A percentile compares a stretch with the other conserved stretches of the same genome.
phyloP scores from a whole-genome alignment of 2,888 invertebrate genomes.

The Chrysolina oricalcia region DNA sequence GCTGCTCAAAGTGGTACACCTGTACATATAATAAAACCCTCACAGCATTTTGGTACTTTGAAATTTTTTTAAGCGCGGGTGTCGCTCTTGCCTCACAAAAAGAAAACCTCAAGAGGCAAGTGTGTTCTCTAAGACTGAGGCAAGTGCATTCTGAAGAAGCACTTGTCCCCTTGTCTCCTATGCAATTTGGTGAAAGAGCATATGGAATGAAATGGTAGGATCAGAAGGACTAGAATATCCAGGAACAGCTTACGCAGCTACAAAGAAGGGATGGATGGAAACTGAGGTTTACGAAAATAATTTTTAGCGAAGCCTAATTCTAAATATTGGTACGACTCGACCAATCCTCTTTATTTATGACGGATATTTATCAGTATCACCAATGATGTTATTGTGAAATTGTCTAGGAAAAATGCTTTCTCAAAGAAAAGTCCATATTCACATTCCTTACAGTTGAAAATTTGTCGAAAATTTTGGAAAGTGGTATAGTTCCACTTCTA shows the following conservation, averaged over 20 bases:
- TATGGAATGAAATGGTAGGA: background rate
- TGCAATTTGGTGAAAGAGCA: constrained; percentile 1
- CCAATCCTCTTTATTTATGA: constrained; percentile 6
- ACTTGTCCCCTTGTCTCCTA: constrained; percentile 5
- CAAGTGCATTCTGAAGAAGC: background rate
- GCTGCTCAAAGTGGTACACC: too few relatives aligned
- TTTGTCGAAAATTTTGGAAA: background rate
- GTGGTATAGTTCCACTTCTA: background rate
- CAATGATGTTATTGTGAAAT: background rate
- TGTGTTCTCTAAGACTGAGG: background rate
- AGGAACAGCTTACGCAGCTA: constrained; percentile 8
- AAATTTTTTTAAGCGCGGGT: background rate
- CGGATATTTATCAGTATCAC: constrained; percentile 2
- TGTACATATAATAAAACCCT: background rate
- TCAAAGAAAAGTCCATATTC: background rate
- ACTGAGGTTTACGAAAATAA: constrained; percentile 1
- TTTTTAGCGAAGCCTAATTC: background rate
- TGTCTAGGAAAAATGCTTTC: background rate
- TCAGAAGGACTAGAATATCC: background rate
- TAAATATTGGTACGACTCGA: background rate
- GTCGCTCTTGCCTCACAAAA: constrained; percentile 3
- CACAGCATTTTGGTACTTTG: background rate
- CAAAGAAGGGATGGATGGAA: constrained; percentile 13
- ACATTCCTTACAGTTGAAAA: too few relatives aligned
- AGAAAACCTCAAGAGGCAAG: background rate